Evolutionary conservation across 2,888 invertebrate genomes (phyloP), one percentile per base, ranked within the genome.

Genomic region (Eupithecia insigniata): DNA sequence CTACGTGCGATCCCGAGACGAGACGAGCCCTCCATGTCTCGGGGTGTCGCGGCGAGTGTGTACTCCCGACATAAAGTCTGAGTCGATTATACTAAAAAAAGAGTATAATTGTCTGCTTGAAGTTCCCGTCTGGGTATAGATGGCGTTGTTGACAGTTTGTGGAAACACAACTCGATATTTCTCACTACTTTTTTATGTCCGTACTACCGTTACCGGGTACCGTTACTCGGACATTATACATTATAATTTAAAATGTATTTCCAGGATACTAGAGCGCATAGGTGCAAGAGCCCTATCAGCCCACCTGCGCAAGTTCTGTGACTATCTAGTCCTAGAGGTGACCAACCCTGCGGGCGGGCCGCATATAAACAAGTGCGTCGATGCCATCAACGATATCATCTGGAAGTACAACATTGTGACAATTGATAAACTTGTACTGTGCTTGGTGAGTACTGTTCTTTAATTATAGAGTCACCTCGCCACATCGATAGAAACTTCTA

Each of bases 341-440:
- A 97, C 97, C 0, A 98, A 97, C 83, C 97, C 97, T 1, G 97
- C 97, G 22, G 98, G 97, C 32, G 98, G 98, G 16, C 97, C 97
- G 75, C 97, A 98, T 85, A 98, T 99, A 66, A 98, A 98, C 89
- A 98, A 98, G 92, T 98, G 98, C 84, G 98, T 99, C 3, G 99
- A 99, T 85, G 98, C 98, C 0, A 97, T 99, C 80, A 99, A 98
- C 89, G 98, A 98, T 85, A 98, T 99, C 96, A 98, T 99, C 77
- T 99, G 99, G 99, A 98, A 99, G 84, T 99, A 98, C 90, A 98
- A 99, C 90, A 98, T 99, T 79, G 97, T 99, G 68, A 98, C 99
- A 51, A 97, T 99, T 76, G 99, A 99, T 90, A 95, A 99, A 77
- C 95, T 99, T 1, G 97, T 99, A 8, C 94, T 99, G 58, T 99